A percentile compares a stretch with the other conserved stretches of the same genome.
Conservation (phyloP, 2,113 vertebrate species). For the Neopipo cinnamomea region DNA sequence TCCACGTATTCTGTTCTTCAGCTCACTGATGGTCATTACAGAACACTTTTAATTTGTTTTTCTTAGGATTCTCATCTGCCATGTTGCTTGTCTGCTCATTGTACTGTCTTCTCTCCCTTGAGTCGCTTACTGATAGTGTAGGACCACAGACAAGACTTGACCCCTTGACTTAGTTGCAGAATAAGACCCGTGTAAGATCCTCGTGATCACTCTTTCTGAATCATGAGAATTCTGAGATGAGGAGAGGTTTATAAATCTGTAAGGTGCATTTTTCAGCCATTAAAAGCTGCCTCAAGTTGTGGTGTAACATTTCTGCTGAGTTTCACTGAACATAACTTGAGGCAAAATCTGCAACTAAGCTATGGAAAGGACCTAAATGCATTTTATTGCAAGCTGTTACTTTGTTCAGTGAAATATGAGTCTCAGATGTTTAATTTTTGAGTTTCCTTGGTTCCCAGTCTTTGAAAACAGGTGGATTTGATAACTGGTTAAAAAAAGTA, state of each 20-base stretch:
- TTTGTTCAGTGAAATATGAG: not conserved
- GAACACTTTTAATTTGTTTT: not conserved
- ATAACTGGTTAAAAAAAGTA: not conserved
- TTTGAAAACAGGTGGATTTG: not conserved
- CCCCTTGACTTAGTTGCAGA: not conserved
- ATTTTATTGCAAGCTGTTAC: not conserved
- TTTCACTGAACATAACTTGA: not conserved
- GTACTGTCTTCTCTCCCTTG: not conserved
- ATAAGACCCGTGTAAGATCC: not conserved
- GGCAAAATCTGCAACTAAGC: not conserved
- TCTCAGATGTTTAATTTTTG: not conserved
- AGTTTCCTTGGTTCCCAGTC: not conserved
- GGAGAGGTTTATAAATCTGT: not conserved
- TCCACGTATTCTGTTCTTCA: not conserved
- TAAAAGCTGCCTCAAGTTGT: not conserved
- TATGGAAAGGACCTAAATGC: not conserved
- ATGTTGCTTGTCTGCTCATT: not conserved
- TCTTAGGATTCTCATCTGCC: not conserved
- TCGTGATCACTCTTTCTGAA: not conserved
- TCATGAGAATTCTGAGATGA: not conserved
- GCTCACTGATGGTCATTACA: not conserved
- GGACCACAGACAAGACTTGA: not conserved
- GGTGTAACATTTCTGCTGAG: not conserved
- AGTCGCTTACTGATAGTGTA: not conserved
- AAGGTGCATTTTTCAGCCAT: not conserved